A percentile compares a stretch with the other conserved stretches of the same genome.
phyloP scores from a whole-genome alignment of 2,888 invertebrate species.

The Drosophila algonquin region DNA sequence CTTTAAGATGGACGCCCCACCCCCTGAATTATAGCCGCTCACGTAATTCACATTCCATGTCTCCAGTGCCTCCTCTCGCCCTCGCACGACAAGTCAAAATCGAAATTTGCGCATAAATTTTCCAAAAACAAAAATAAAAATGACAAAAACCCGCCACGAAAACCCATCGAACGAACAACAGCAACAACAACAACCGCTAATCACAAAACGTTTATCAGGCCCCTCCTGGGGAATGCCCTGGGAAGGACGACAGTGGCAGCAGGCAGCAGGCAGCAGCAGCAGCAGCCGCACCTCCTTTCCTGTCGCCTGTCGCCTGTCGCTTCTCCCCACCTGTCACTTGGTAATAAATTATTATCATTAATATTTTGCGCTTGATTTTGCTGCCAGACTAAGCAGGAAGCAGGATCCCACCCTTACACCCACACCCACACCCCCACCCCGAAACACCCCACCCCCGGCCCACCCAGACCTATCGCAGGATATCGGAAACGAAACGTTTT shows the following conservation, averaged over 20 bases:
- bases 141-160: conserved; percentile 52
- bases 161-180: conserved; percentile 5
- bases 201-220: conserved; percentile 68
- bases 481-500: conserved; percentile 51
- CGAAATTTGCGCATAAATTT: conserved; percentile 65
- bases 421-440: too few species aligned
- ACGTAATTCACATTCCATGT: conserved; percentile 37
- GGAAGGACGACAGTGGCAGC: neutral
- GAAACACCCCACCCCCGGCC: neutral
- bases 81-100: conserved; percentile 23
- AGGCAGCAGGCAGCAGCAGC: neutral
- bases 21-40: conserved; percentile 43
- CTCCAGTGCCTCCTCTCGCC: neutral
- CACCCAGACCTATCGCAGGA: conserved; percentile 14
- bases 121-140: conserved; percentile 48
- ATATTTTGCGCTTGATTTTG: conserved; percentile 72
- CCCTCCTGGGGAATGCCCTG: conserved; percentile 1
- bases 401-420: too few species aligned
- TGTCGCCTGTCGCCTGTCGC: neutral
- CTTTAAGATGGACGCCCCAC: neutral
- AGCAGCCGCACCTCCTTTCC: neutral
- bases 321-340: conserved; percentile 64
- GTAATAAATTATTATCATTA: conserved; percentile 74
- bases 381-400: conserved; percentile 32
- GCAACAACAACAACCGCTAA: conserved; percentile 48